These are phyloP conservation scores for Anisognathus igniventris DNA, from an alignment of 2,797 vertebrate genomes.

Conservation along the genomic window DNA sequence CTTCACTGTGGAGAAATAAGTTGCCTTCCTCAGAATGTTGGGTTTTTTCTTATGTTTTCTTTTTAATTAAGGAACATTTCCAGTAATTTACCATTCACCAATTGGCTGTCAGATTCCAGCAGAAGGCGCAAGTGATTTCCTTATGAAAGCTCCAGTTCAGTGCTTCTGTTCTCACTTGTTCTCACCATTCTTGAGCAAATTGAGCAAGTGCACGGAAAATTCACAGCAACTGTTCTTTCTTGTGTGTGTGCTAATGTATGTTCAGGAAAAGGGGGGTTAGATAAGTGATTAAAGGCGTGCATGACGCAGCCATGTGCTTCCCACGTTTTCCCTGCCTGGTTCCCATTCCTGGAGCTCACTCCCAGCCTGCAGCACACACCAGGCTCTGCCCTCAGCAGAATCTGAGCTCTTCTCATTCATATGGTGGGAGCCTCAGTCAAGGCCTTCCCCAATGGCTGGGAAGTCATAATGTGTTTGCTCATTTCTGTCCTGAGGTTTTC, in stretches of 20 bases:
- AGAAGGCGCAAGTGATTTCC: conserved; percentile 24
- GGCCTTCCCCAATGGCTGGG: background rate
- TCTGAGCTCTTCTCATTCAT: background rate
- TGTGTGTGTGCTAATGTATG: background rate
- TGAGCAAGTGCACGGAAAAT: conserved; percentile 4
- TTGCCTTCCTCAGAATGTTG: background rate
- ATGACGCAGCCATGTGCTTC: background rate
- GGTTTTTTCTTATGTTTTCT: background rate
- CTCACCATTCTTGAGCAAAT: background rate
- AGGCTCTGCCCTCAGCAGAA: background rate
- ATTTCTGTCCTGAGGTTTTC: background rate
- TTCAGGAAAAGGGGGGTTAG: conserved; percentile 5
- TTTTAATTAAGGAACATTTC: conserved; percentile 36
- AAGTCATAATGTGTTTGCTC: background rate
- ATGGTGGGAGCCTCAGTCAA: background rate
- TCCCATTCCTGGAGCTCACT: background rate
- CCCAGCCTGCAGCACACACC: background rate
- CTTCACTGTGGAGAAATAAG: background rate
- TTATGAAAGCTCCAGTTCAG: background rate
- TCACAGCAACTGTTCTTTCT: conserved; percentile 28
- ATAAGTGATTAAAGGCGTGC: background rate
- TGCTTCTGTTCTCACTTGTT: conserved; percentile 1
- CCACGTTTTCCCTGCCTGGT: background rate
- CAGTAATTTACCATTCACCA: conserved; percentile 6
- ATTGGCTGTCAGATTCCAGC: background rate